Conservation (phyloP, 37 sponge, comb jelly and placozoan genomes). For the Eunapius fragilis region DNA sequence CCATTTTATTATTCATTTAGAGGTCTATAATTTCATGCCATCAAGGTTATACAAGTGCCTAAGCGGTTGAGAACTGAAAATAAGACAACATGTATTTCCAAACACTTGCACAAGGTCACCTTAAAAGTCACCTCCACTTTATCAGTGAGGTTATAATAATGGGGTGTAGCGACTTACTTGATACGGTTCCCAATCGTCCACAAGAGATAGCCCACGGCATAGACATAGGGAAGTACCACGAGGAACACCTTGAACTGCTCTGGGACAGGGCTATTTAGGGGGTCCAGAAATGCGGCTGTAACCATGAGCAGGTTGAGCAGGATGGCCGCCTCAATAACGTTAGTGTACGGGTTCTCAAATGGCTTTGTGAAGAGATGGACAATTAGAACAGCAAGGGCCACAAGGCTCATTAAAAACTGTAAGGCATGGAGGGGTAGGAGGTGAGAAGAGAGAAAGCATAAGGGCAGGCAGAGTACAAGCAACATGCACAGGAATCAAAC, state of each 20-base stretch:
- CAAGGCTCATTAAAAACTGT: constrained; percentile 66
- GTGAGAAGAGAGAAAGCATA: too few species aligned
- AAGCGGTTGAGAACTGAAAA: too few species aligned
- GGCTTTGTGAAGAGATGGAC: constrained; percentile 75
- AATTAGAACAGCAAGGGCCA: constrained; percentile 54
- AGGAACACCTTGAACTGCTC: constrained; percentile 34
- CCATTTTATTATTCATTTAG: too few species aligned
- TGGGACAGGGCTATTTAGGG: constrained; percentile 46
- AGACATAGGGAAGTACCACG: constrained; percentile 66
- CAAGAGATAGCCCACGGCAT: constrained; percentile 19
- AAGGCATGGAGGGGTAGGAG: too few species aligned
- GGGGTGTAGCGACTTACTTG: too few species aligned
- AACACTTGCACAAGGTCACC: too few species aligned
- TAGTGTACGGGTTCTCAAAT: constrained; percentile 55
- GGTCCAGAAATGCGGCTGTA: constrained; percentile 68
- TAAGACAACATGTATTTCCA: too few species aligned
- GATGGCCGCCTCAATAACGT: constrained; percentile 70
- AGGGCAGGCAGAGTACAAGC: background rate
- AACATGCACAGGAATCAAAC: too few species aligned
- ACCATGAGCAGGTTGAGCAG: constrained; percentile 64
- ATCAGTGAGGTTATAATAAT: too few species aligned
- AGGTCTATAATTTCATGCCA: too few species aligned
- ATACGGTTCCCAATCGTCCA: constrained; percentile 11
- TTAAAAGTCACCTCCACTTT: too few species aligned
- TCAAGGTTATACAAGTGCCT: too few species aligned